Conservation (phyloP, 1,140 invertebrate species). For the Sitodiplosis mosellana region DNA sequence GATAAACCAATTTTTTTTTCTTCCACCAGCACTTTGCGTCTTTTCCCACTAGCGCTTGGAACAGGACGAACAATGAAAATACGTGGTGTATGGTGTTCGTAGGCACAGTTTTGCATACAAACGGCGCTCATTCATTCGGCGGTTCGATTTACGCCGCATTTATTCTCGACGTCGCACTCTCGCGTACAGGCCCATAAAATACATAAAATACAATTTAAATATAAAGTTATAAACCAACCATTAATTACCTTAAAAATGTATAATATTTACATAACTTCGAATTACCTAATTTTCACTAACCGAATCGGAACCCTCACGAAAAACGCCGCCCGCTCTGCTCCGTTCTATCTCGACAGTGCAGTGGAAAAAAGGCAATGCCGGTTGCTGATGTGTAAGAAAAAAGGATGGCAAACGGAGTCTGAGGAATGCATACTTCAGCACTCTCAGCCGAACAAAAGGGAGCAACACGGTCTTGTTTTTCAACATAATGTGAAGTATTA, state of each 20-base stretch:
- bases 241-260: neutral
- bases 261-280: neutral
- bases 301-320: neutral
- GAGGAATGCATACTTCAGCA: neutral
- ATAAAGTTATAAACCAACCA: conserved; percentile 1
- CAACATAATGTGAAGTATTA: no score
- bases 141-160: no score
- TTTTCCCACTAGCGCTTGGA: no score
- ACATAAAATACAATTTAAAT: neutral
- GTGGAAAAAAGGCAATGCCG: neutral
- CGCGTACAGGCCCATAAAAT: neutral
- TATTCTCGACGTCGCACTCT: no score
- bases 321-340: neutral
- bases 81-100: no score
- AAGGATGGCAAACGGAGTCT: neutral
- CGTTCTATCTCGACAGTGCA: neutral
- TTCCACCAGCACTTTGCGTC: no score
- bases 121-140: no score
- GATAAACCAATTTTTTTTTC: no score
- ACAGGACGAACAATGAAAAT: no score
- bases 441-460: neutral
- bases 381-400: neutral
- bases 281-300: conserved; percentile 3
- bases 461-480: no score
- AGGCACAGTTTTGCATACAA: no score